Base-by-base conservation (phyloP, 2,888 invertebrate species). In the Serrognathus titanus region DNA sequence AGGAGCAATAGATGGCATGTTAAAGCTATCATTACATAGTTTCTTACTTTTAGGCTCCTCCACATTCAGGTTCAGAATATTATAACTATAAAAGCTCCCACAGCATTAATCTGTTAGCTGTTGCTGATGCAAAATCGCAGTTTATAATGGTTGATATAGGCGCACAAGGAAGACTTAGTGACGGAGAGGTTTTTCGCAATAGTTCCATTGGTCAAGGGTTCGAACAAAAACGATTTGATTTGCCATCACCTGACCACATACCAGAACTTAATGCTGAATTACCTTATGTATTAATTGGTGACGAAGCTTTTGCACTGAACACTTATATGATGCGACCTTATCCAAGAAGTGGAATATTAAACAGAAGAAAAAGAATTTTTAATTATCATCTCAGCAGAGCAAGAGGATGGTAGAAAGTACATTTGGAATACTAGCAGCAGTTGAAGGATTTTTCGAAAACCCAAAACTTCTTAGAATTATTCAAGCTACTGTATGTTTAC, bases 71-170 rank as follows among this genome's bases (percentile, higher is more conserved):
- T 35, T 63, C 60, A 46, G 58, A 57, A 38, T 65, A 58, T 46
- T 65, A 51, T 46, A 63, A 64, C 53, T 63, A 65, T 41, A 61
- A 65, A 52, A 41, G 61, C 51, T 43, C 52, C 54, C 59, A 56
- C 39, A 58, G 61, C 38, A 60, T 61, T 48, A 61, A 63, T 13
- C 47, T 63, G 53, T 52, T 65, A 51, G 60, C 59, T 12, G 40
- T 52, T n/a, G 61, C 53, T 13, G 62, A 63, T 53, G 62, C 61
- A 43, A 48, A 61, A 43, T 64, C 61, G 50, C 52, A 55, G 43
- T 43, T 12, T 41, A 51, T 41, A 41, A 43, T 43, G 24, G 24
- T 40, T 20, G 51, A 51, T 38, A 39, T 41, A 11, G 49, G 41
- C 12, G 35, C 53, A 47, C 47, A 53, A 20, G 47, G 53, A 10